Evolutionary conservation across 2,797 vertebrate genomes (phyloP).

Genomic region (Denticeps clupeoides): DNA sequence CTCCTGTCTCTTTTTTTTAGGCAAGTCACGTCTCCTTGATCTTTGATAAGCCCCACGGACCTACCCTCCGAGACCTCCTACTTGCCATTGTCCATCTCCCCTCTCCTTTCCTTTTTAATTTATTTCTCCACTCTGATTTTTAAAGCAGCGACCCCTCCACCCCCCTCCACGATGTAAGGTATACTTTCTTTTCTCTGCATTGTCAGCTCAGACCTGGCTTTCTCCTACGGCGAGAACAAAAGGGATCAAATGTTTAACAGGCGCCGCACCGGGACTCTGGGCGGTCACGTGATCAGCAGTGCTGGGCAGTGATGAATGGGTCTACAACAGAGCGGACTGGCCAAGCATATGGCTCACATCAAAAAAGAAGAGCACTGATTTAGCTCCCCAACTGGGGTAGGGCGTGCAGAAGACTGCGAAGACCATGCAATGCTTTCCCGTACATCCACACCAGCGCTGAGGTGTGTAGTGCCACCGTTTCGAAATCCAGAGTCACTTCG

Average conservation of each 20-base stretch:
- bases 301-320: conserved; percentile 38
- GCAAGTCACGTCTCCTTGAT: conserved; percentile 42
- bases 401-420: too few relatives aligned
- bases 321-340: conserved; percentile 25
- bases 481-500: too few relatives aligned
- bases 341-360: conserved; percentile 17
- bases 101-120: conserved; percentile 12
- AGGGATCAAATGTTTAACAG: conserved; percentile 54
- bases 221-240: conserved; percentile 42
- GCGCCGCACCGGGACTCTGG: conserved; percentile 45
- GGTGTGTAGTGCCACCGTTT: too few relatives aligned
- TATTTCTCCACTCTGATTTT: conserved; percentile 26
- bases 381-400: conserved; percentile 5
- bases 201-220: conserved; percentile 41
- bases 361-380: conserved; percentile 6
- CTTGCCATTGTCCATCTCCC: conserved; percentile 27
- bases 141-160: conserved; percentile 26
- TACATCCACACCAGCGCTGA: too few relatives aligned
- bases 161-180: conserved; percentile 40
- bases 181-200: conserved; percentile 47
- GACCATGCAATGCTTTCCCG: too few relatives aligned
- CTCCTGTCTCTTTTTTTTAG: conserved; percentile 42
- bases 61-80: conserved; percentile 35
- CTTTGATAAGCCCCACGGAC: conserved; percentile 33
- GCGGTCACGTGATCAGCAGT: conserved; percentile 42